phyloP scores from a whole-genome alignment of 2,113 vertebrate species.

The Engystomops pustulosus region DNA sequence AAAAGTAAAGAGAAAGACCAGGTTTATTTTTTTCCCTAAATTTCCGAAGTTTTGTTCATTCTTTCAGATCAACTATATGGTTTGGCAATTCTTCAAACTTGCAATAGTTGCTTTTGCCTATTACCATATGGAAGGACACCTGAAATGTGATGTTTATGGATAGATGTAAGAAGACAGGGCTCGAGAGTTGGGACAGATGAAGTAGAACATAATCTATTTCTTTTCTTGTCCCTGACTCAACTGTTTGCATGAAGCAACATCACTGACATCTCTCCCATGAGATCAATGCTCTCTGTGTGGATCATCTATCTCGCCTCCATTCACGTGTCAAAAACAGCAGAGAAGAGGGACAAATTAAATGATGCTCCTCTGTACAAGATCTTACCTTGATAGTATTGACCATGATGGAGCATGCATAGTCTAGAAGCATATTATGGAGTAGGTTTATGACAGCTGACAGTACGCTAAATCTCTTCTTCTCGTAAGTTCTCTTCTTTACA shows the following conservation, averaged over 20 bases:
- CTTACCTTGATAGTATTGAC: constrained; percentile 18
- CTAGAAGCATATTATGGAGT: not conserved
- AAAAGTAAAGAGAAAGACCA: no score
- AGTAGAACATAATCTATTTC: constrained; percentile 14
- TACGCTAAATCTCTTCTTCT: not conserved
- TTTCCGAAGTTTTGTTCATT: no score
- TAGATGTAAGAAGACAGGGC: not conserved
- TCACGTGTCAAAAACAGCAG: not conserved
- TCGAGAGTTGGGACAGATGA: not conserved
- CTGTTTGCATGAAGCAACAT: constrained; percentile 11
- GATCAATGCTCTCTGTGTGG: not conserved
- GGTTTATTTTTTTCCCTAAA: no score
- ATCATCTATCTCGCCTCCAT: not conserved
- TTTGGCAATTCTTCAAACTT: no score
- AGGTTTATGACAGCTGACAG: not conserved
- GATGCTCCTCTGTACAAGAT: not conserved
- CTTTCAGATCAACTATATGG: no score
- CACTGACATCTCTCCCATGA: not conserved
- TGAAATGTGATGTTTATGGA: not conserved
- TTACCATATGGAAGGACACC: not conserved
- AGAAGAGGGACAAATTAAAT: constrained; percentile 17
- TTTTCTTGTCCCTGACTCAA: constrained; percentile 1
- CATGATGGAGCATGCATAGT: not conserved
- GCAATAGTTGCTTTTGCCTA: not conserved
- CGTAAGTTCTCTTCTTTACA: not conserved